Conservation (phyloP, 2,888 invertebrate species). For the Nymphalis c-album region DNA sequence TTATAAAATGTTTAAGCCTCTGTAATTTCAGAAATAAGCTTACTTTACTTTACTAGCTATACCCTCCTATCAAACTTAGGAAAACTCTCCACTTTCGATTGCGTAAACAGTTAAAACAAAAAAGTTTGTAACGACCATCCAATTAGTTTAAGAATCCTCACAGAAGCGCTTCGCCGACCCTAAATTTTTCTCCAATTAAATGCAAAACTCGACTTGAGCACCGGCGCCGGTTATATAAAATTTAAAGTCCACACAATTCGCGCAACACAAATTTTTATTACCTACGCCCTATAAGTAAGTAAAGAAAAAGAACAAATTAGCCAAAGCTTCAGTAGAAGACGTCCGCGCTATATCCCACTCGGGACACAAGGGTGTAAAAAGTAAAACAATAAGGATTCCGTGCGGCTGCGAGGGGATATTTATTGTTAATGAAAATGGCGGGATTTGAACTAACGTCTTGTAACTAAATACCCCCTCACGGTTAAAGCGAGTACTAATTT, state of each 20-base stretch:
- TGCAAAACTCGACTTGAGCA: constrained; percentile 73
- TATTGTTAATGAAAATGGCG: constrained; percentile 82
- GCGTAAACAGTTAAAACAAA: constrained; percentile 69
- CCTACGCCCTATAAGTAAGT: constrained; percentile 73
- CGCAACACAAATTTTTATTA: constrained; percentile 81
- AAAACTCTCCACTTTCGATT: constrained; percentile 48
- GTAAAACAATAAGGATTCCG: constrained; percentile 81
- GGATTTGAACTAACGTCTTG: constrained; percentile 83
- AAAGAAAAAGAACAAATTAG: constrained; percentile 81
- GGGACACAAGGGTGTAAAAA: constrained; percentile 82
- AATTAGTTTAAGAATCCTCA: constrained; percentile 79
- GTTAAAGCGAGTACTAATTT: constrained; percentile 82
- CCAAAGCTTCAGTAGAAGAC: constrained; percentile 66
- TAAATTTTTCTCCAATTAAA: constrained; percentile 80
- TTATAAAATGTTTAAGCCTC: constrained; percentile 30
- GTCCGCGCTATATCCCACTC: constrained; percentile 65
- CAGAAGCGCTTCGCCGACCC: constrained; percentile 77
- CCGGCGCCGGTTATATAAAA: constrained; percentile 78
- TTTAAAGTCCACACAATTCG: constrained; percentile 81
- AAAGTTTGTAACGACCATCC: constrained; percentile 78
- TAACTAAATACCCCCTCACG: constrained; percentile 82
- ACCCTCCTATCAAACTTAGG: constrained; percentile 20
- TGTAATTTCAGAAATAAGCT: constrained; percentile 5
- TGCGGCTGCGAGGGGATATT: constrained; percentile 79
- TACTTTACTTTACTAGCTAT: constrained; percentile 12